Evolutionary conservation across 2,888 invertebrate genomes (phyloP), one percentile per base, ranked within the genome.

Genomic region (Zygothrica quintamaculata): DNA sequence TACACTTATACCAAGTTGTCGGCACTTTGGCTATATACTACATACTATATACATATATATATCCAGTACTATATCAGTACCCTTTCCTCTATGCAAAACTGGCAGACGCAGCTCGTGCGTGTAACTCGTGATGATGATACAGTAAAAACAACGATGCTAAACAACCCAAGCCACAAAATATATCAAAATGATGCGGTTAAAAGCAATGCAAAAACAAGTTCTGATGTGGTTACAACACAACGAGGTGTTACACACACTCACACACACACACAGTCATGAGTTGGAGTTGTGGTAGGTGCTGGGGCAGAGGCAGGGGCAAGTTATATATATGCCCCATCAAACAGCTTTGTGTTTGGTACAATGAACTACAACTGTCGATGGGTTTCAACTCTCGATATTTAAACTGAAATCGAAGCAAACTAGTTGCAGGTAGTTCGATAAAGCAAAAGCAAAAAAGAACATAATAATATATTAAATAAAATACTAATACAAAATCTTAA

Each of bases 181-280:
- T 81, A 86, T 87, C 88, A 84, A 84, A 84, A 84, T 86, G 84
- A 87, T 84, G 88, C 72, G 84, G 88, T 84, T 84, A 61, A 77
- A 86, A 68, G 57, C 87, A 84, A 84, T 80, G 85, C 87, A 68
- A 70, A 80, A 72, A 69, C 72, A 65, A 72, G 76, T 72, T 70
- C 59, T 70, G 42, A 65, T 47, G 65, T 65, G 71, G 47, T 64
- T 70, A 9, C 9, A 9, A 56, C 64, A 9, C 9, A 9, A 56
- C 64, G 75, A 75, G 71, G 56, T 74, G 70, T 70, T 22, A 2
- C 18, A 22, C 2, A 22, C 18, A 56, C 22, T 13, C 25, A 56
- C 42, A 26, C n/a, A n/a, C n/a, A n/a, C n/a, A n/a, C n/a, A n/a
- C n/a, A n/a, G n/a, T n/a, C n/a, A n/a, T n/a, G n/a, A n/a, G n/a